Evolutionary conservation across 2,888 invertebrate species (phyloP), one percentile per base, ranked within the genome.

Genomic region (Chalcosyrphus nemorum): DNA sequence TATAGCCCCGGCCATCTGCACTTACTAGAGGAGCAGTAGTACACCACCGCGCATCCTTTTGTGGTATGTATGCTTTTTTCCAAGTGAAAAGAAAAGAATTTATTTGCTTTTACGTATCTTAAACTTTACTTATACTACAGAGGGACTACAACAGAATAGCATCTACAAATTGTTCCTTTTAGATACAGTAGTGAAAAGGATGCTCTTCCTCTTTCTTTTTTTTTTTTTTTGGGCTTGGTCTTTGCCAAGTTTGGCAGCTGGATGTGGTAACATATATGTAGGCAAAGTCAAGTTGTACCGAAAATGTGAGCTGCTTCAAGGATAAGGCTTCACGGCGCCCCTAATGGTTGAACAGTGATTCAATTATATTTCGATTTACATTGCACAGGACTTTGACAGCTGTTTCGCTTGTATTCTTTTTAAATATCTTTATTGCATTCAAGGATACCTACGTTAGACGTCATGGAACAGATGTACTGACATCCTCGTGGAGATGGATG

Each of bases 31-130:
- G 19, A 4, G n/a, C n/a, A 15, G 43, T 43, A 45, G 9, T 27
- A 15, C n/a, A n/a, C n/a, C 32, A n/a, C 7, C 4, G 21, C 19
- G 27, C 11, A 17, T 56, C 29, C 21, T 17, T 59, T 57, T 68
- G 66, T 38, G 35, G 52, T 41, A 9, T 1, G 24, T 9, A 17
- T 56, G n/a, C n/a, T 43, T 29, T 15, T 41, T 24, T 27, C 54
- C 13, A 38, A 50, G 47, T 50, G 41, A 65, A 66, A 43, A 41
- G 41, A 65, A 66, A 43, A 41, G 17, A 66, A 75, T 65, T 38
- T 75, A 66, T 75, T 75, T 75, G 41, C 56, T 17, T 75, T 66
- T 41, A 56, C 50, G 38, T 57, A 56, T 65, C 56, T 65, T 75
- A 38, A 52, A 50, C 32, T 41, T 66, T 32, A 21, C 50, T 66